Conservation (phyloP, 2,888 invertebrate genomes). For the Drosophila maculinotata region DNA sequence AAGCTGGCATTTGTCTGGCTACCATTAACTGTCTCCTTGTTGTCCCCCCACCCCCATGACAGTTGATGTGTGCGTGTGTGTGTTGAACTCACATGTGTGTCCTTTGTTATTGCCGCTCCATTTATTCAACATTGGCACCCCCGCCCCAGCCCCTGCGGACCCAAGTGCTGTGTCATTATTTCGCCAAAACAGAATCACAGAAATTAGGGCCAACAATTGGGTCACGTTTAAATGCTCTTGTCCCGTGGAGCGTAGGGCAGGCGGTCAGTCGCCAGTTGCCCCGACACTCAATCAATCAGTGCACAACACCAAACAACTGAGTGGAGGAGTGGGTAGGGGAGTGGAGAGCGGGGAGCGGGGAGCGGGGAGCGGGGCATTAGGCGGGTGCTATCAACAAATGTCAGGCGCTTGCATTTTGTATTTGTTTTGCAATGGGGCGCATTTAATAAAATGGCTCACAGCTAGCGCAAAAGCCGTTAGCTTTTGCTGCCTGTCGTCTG, state of each 20-base stretch:
- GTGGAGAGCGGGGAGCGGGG: background rate
- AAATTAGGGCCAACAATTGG: constrained; percentile 66
- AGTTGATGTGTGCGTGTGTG: constrained; percentile 7
- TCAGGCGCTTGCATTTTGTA: constrained; percentile 48
- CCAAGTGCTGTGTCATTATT: constrained; percentile 65
- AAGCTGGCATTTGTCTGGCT: constrained; percentile 31
- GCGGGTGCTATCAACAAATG: constrained; percentile 49
- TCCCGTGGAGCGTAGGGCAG: constrained; percentile 3
- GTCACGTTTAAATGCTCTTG: constrained; percentile 47
- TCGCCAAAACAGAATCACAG: constrained; percentile 47
- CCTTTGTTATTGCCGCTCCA: constrained; percentile 47
- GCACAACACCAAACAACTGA: constrained; percentile 9
- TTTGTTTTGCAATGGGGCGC: constrained; percentile 45
- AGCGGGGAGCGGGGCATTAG: background rate
- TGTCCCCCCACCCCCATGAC: background rate
- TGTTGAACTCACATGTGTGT: constrained; percentile 6
- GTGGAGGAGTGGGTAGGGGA: constrained; percentile 1
- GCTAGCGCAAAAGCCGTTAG: constrained; percentile 26
- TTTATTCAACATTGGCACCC: constrained; percentile 24
- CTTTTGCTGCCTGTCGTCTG: constrained; percentile 21
- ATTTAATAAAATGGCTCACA: constrained; percentile 44
- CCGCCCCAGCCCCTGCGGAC: background rate
- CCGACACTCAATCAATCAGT: constrained; percentile 67
- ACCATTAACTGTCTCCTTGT: constrained; percentile 8
- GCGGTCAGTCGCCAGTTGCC: constrained; percentile 36